phyloP scores from a whole-genome alignment of 2,888 invertebrate genomes.

The Euplexia lucipara region DNA sequence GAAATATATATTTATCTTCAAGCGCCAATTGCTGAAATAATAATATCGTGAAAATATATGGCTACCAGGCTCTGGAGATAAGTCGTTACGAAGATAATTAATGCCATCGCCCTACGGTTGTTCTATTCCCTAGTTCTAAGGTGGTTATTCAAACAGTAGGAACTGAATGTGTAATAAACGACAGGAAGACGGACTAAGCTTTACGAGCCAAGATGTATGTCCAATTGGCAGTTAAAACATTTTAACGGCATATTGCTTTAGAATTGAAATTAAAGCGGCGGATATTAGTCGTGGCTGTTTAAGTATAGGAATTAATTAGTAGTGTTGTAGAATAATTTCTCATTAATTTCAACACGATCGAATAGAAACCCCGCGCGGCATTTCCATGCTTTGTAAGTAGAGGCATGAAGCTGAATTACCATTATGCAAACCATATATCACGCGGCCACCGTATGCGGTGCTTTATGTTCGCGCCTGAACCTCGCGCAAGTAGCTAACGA shows the following conservation, averaged over 20 bases:
- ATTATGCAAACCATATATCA: constrained; percentile 66
- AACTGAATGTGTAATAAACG: constrained; percentile 76
- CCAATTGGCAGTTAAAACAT: constrained; percentile 82
- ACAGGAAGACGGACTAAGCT: constrained; percentile 80
- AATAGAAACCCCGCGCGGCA: constrained; percentile 72
- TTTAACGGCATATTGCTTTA: constrained; percentile 84
- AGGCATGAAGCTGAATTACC: constrained; percentile 74
- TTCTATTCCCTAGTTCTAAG: constrained; percentile 51
- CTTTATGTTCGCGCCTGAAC: constrained; percentile 34
- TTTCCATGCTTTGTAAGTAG: constrained; percentile 79
- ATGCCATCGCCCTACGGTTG: constrained; percentile 53
- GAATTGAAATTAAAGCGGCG: constrained; percentile 80
- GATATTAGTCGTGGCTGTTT: constrained; percentile 73
- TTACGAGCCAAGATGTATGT: constrained; percentile 83
- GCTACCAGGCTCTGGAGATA: constrained; percentile 28
- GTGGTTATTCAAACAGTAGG: constrained; percentile 74
- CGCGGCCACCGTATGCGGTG: constrained; percentile 34
- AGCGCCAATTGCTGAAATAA: constrained; percentile 22
- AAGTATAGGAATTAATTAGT: constrained; percentile 80
- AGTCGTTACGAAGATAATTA: constrained; percentile 65
- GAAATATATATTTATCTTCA: constrained; percentile 19
- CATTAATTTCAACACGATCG: constrained; percentile 82
- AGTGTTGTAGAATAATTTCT: constrained; percentile 79
- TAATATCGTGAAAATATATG: constrained; percentile 33
- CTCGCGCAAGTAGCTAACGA: constrained; percentile 12